A percentile compares a stretch with the other conserved stretches of the same genome.
These are phyloP conservation scores for Ciona savignyi DNA, from an alignment of 23 tunicate genomes.

Conservation along the genomic window DNA sequence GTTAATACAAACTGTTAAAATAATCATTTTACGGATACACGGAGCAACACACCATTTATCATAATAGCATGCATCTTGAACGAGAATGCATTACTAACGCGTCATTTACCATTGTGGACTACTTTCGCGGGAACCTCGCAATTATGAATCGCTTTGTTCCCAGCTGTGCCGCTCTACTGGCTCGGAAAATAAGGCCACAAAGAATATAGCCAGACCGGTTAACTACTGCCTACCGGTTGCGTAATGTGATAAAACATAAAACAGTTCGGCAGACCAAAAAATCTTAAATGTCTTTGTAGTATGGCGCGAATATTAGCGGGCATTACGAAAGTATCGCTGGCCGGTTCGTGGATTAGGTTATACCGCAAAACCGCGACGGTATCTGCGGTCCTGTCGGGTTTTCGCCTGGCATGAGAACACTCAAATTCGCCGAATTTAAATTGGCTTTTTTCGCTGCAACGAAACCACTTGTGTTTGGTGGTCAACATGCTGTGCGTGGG, in stretches of 20 bases:
- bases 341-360: background rate
- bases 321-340: background rate
- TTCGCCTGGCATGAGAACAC: background rate
- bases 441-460: background rate
- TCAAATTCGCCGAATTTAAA: background rate
- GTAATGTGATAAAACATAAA: background rate
- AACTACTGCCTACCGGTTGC: background rate
- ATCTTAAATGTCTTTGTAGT: background rate
- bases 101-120: background rate
- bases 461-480: background rate
- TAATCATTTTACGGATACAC: too few relatives aligned
- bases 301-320: background rate
- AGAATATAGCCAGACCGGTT: background rate
- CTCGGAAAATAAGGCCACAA: conserved; percentile 33
- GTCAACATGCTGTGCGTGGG: background rate
- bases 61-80: too few relatives aligned
- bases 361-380: background rate
- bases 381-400: background rate
- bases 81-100: too few relatives aligned
- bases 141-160: conserved; percentile 47
- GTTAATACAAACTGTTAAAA: too few relatives aligned
- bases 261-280: background rate
- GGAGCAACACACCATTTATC: too few relatives aligned
- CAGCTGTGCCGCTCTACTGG: conserved; percentile 42
- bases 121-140: conserved; percentile 5